Base-by-base conservation (phyloP, 2,797 vertebrate species). In the Coccyzus lansbergi region DNA sequence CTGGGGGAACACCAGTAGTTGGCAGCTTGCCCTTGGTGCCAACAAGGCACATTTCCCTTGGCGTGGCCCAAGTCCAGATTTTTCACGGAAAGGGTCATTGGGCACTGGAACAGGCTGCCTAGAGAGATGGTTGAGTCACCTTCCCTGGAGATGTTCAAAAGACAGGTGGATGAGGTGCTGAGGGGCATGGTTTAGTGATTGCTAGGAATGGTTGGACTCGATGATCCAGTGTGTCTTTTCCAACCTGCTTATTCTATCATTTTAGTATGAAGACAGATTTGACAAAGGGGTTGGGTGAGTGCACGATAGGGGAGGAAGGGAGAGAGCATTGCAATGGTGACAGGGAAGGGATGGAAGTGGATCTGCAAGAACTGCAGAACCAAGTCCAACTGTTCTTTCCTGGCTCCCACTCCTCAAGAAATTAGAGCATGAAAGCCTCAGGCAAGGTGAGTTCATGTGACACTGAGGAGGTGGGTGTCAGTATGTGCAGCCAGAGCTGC, bases 1-100 rank as follows among this genome's bases (percentile, higher is more conserved):
- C 63, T 93, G 77, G 72, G 71, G 42, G 38, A 52, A 59, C 9
- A 14, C 49, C 63, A 15, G 7, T 31, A 52, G 10, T 21, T 58
- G 29, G 29, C 55, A 74, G 13, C 58, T 68, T 58, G 46, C 12
- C 55, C 19, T 67, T 2, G 0, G 3, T 55, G 74, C 33, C 40
- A 38, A 33, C 69, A 42, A 62, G 18, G 36, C 15, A 3, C 46
- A 31, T 0, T 56, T 85, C 33, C 70, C 10, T 40, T 12, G 3
- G 49, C 0, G 1, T 12, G 34, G 38, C 15, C n/a, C 14, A 7
- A 18, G 36, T 31, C 36, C 4, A 2, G 26, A 24, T 12, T n/a
- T n/a, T n/a, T n/a, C n/a, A n/a, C n/a, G n/a, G n/a, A n/a, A n/a
- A n/a, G n/a, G n/a, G n/a, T n/a, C n/a, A n/a, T n/a, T n/a, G n/a